These are phyloP conservation scores for Plecotus auritus DNA, from an alignment of 2,113 vertebrate species.

Conservation along the genomic window DNA sequence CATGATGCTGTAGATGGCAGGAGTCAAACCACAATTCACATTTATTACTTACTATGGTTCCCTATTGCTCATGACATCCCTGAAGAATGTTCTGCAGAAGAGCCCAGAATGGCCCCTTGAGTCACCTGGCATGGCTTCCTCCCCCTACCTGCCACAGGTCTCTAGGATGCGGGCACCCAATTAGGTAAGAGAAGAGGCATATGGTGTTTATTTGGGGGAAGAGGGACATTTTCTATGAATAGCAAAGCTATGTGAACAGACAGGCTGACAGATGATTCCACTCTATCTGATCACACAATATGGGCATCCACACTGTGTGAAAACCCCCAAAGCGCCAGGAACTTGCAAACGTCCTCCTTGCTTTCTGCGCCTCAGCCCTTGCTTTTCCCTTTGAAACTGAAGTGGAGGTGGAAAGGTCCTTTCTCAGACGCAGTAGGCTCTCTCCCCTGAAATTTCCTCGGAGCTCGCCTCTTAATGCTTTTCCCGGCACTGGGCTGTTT, in stretches of 20 bases:
- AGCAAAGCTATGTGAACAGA: conserved; percentile 62
- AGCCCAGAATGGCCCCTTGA: not conserved
- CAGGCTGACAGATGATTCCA: conserved; percentile 70
- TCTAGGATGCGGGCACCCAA: not conserved
- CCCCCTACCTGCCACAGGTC: not conserved
- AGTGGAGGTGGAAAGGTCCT: not conserved
- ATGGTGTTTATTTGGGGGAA: conserved; percentile 49
- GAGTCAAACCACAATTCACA: not conserved
- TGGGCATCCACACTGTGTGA: conserved; percentile 61
- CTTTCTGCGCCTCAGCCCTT: not conserved
- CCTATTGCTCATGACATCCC: not conserved
- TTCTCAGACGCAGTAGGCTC: not conserved
- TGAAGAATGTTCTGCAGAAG: not conserved
- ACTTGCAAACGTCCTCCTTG: conserved; percentile 13
- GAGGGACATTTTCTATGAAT: conserved; percentile 63
- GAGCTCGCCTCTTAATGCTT: not conserved
- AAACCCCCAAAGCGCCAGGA: conserved; percentile 56
- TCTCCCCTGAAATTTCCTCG: not conserved
- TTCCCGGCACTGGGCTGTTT: not conserved
- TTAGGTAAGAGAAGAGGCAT: conserved; percentile 64
- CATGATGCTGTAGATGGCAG: not conserved
- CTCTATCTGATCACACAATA: conserved; percentile 60
- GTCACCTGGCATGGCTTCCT: not conserved
- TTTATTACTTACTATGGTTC: not conserved
- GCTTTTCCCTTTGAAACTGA: not conserved